phyloP scores from a whole-genome alignment of 2,113 vertebrate species.

The Sciurus niger region DNA sequence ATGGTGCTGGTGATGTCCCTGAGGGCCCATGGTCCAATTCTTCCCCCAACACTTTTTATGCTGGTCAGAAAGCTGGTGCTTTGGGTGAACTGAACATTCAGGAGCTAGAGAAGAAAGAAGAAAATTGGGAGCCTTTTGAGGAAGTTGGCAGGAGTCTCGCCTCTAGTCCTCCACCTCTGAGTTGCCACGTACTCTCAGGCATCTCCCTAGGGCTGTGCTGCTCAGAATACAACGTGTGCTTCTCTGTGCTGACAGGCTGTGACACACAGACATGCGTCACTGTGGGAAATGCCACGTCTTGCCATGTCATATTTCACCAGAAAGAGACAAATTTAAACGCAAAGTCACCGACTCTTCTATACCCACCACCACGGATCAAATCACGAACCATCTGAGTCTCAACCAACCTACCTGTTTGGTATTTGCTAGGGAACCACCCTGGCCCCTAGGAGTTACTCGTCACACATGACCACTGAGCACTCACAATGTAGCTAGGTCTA shows the following conservation, averaged over 20 bases:
- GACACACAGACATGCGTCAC: not conserved
- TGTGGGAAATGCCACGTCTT: slow-evolving; percentile 13
- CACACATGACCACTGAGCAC: not conserved
- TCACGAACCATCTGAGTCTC: slow-evolving; percentile 44
- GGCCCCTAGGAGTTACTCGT: not conserved
- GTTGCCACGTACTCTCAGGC: not conserved
- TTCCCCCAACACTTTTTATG: slow-evolving; percentile 22
- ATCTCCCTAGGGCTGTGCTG: not conserved
- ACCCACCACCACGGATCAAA: not conserved
- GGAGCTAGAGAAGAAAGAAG: not conserved
- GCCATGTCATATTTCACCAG: not conserved
- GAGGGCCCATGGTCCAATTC: not conserved
- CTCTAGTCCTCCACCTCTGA: not conserved
- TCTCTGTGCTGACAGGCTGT: not conserved
- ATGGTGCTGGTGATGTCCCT: slow-evolving; percentile 24
- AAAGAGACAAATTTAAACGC: slow-evolving; percentile 16
- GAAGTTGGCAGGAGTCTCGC: not conserved
- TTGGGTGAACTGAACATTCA: slow-evolving; percentile 59
- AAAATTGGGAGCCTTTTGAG: not conserved
- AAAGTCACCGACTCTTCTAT: slow-evolving; percentile 3
- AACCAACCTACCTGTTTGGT: not conserved
- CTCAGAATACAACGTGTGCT: not conserved
- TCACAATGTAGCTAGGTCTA: not conserved
- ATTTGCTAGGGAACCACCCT: not conserved
- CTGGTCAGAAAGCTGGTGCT: slow-evolving; percentile 66